These are phyloP conservation scores for Notocelia uddmanniana DNA, from an alignment of 2,888 invertebrate genomes.

Conservation along the genomic window DNA sequence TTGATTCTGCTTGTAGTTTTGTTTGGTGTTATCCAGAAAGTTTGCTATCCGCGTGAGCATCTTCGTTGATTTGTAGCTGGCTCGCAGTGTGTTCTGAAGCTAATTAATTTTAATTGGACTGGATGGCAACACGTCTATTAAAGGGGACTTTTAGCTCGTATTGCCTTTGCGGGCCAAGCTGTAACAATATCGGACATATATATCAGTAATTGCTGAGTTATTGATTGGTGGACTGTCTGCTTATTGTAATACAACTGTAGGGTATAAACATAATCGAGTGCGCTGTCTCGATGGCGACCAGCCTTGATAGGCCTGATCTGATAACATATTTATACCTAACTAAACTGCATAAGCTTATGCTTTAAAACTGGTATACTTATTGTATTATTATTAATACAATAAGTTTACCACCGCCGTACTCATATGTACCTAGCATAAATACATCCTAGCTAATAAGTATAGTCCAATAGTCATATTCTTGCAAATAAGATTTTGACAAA, in stretches of 20 bases:
- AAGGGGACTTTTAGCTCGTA: conserved; percentile 38
- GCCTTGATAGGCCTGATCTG: no score
- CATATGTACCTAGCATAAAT: no score
- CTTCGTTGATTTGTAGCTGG: conserved; percentile 80
- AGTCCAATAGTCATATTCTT: no score
- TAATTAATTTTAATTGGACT: conserved; percentile 84
- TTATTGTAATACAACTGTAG: background rate
- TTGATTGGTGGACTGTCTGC: background rate
- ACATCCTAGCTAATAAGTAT: no score
- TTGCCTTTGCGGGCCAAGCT: conserved; percentile 17
- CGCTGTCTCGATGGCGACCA: background rate
- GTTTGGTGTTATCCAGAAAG: conserved; percentile 66
- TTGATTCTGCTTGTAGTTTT: background rate
- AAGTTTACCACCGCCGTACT: no score
- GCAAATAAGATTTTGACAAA: no score
- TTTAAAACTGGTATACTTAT: no score
- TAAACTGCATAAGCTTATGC: no score
- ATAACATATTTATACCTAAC: no score
- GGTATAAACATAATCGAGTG: background rate
- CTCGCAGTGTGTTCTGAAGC: conserved; percentile 77
- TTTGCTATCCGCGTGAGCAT: conserved; percentile 72
- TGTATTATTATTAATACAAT: no score
- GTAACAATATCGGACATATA: conserved; percentile 20
- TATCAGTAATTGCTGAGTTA: conserved; percentile 18
- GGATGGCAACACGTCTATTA: conserved; percentile 62